phyloP scores from a whole-genome alignment of 2,888 invertebrate genomes.

The Microplitis deprimator region DNA sequence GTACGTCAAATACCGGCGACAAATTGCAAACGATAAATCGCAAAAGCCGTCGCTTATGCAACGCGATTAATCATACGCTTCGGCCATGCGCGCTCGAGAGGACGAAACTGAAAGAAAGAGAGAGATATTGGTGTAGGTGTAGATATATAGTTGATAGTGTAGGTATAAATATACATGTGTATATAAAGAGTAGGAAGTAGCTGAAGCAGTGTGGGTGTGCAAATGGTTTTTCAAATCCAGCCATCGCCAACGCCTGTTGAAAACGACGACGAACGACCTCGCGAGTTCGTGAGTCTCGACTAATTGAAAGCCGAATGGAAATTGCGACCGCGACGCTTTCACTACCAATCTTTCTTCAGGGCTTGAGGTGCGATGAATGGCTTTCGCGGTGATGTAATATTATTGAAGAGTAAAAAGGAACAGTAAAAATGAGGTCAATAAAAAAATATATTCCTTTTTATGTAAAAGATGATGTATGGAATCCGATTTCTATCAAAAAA shows the following conservation, averaged over 20 bases:
- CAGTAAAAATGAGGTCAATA: background rate
- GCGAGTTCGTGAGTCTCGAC: conserved; percentile 9
- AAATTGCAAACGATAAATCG: conserved; percentile 57
- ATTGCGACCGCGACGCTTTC: conserved; percentile 23
- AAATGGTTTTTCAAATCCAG: conserved; percentile 37
- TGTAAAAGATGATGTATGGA: too few relatives aligned
- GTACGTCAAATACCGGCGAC: conserved; percentile 54
- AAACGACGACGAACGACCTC: background rate
- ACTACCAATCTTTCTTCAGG: conserved; percentile 22
- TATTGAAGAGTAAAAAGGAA: background rate
- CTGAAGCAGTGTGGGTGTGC: background rate
- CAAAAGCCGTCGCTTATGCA: conserved; percentile 49
- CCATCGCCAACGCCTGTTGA: background rate
- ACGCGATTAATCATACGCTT: conserved; percentile 34
- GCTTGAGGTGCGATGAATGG: conserved; percentile 3
- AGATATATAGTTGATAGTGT: background rate
- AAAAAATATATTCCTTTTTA: too few relatives aligned
- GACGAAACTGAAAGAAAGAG: background rate
- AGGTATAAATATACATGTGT: conserved; percentile 3
- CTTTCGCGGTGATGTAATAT: background rate
- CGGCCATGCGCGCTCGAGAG: conserved; percentile 8
- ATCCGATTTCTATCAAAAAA: too few relatives aligned
- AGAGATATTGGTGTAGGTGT: background rate
- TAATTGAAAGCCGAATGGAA: conserved; percentile 34
- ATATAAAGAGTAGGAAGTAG: conserved; percentile 12